A percentile compares a stretch with the other conserved stretches of the same genome.
Conservation (phyloP, 2,797 vertebrate genomes). For the Parambassis ranga region DNA sequence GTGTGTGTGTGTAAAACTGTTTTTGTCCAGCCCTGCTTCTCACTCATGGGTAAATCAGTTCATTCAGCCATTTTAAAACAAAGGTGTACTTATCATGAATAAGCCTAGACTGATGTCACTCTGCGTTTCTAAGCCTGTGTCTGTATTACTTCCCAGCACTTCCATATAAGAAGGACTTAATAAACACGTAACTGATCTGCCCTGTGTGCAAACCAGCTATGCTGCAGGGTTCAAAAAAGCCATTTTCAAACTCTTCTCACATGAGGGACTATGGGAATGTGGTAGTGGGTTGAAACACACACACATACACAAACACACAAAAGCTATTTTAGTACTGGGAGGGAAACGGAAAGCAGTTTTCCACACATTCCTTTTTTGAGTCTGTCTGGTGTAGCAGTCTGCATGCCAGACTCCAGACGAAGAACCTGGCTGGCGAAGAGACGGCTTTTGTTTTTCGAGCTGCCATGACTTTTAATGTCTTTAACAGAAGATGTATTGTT, state of each 20-base stretch:
- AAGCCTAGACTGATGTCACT: slow-evolving; percentile 2
- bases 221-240: slow-evolving; percentile 48
- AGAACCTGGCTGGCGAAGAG: slow-evolving; percentile 25
- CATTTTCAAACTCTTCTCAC: slow-evolving; percentile 56
- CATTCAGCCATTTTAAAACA: neutral
- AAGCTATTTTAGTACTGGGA: slow-evolving; percentile 76
- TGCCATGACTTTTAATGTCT: slow-evolving; percentile 18
- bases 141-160: slow-evolving; percentile 12
- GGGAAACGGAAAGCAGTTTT: slow-evolving; percentile 66
- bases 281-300: slow-evolving; percentile 53
- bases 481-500: neutral
- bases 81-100: slow-evolving; percentile 21
- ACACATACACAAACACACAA: slow-evolving; percentile 24
- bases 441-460: slow-evolving; percentile 20
- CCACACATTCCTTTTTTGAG: slow-evolving; percentile 72
- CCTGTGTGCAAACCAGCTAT: slow-evolving; percentile 5
- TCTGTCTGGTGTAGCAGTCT: slow-evolving; percentile 47
- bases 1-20: slow-evolving; percentile 59
- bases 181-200: slow-evolving; percentile 20
- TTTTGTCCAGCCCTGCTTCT: neutral
- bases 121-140: slow-evolving; percentile 2
- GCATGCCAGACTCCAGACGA: slow-evolving; percentile 28
- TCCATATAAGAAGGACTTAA: slow-evolving; percentile 39
- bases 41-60: neutral
- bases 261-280: slow-evolving; percentile 67